Base-by-base conservation (phyloP, 64 coral and sea anemone species). In the Acropora tenuis region DNA sequence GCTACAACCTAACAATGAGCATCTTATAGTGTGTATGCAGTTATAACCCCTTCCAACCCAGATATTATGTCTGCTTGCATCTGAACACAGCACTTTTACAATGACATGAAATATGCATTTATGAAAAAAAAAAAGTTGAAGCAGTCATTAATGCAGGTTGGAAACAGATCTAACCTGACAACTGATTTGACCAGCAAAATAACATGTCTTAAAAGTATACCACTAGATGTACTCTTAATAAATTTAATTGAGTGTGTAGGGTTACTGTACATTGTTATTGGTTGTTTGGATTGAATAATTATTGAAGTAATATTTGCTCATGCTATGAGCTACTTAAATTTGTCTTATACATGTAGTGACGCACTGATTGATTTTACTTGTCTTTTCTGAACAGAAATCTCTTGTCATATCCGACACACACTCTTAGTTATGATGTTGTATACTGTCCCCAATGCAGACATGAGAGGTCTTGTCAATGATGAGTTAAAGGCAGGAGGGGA, bases 401-500 rank as follows among this genome's bases (percentile, higher is more conserved):
- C 88, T 67, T n/a, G 84, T 88, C 49, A 93, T 69, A 88, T 88
- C n/a, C 82, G 16, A 75, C 52, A 8, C 47, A 82, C 85, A 15
- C 43, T 93, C 15, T 75, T 93, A 80, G 72, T 53, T 40, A 78
- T 86, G 82, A 94, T 90, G 93, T 88, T 48, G n/a, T n/a, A n/a
- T n/a, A n/a, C n/a, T n/a, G 59, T 87, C 8, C 88, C 88, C 19
- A 55, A 90, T 76, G 13, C 82, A 78, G 76, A 87, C 47, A 95
- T 87, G 80, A 69, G 75, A 79, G 93, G 88, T 73, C 16, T 95
- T 43, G 83, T 67, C 8, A 90, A 87, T 95, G 93, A 95, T 73
- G 88, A 95, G 74, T 95, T 95, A 15, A 91, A 87, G 43, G 69
- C 55, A 43, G 75, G 18, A 80, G 93, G 93, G 20, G 93, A 91